phyloP scores from a whole-genome alignment of 2,888 invertebrate genomes.

The Pollenia labialis region DNA sequence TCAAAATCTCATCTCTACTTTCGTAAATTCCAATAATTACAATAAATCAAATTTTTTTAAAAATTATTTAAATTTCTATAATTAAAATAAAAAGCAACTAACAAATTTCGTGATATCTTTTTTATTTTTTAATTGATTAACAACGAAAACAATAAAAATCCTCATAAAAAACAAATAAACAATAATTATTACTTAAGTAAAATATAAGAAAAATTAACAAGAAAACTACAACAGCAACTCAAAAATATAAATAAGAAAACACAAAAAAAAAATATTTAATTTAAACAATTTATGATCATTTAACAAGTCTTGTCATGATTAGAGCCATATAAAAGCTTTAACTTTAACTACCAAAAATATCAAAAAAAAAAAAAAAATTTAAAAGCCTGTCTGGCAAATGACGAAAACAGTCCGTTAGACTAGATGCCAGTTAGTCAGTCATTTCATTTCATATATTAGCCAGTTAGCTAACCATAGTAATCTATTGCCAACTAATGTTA shows the following conservation, averaged over 20 bases:
- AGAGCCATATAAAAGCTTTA: slow-evolving; percentile 27
- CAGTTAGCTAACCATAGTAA: slow-evolving; percentile 56
- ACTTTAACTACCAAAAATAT: slow-evolving; percentile 45
- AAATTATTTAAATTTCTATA: slow-evolving; percentile 33
- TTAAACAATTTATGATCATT: slow-evolving; percentile 73
- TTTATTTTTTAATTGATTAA: slow-evolving; percentile 21
- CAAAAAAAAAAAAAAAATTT: slow-evolving; percentile 11
- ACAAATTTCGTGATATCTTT: slow-evolving; percentile 40
- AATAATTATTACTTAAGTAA: slow-evolving; percentile 28
- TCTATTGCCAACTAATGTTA: slow-evolving; percentile 67
- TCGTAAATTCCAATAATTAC: not conserved
- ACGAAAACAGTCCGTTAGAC: not conserved
- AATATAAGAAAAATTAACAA: slow-evolving; percentile 8
- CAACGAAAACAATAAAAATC: slow-evolving; percentile 14
- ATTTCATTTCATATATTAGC: slow-evolving; percentile 45
- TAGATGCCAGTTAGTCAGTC: slow-evolving; percentile 18
- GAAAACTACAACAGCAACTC: not conserved
- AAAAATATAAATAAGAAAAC: slow-evolving; percentile 53
- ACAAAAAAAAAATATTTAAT: slow-evolving; percentile 60
- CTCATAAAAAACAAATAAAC: slow-evolving; percentile 33
- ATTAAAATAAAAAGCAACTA: slow-evolving; percentile 13
- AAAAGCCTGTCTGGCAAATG: slow-evolving; percentile 16
- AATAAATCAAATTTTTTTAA: slow-evolving; percentile 31
- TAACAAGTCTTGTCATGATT: slow-evolving; percentile 71
- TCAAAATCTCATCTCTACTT: not conserved